Base-by-base conservation (phyloP, 2,888 invertebrate genomes). In the Phyto melanocephala region DNA sequence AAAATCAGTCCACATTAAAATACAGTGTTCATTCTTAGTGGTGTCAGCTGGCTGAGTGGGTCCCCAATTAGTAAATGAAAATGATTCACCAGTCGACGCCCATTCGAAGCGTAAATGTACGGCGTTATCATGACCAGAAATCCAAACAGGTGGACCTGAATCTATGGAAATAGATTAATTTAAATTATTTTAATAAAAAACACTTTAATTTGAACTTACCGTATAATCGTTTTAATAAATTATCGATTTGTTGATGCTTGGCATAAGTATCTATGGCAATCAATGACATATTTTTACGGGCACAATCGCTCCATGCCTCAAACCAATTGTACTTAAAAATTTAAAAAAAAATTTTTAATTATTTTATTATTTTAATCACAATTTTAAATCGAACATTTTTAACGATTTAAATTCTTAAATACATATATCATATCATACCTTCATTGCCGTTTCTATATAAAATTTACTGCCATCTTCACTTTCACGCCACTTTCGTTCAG, bases 231-330 rank as follows among this genome's bases (percentile, higher is more conserved):
- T 33, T 70, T 17, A 81, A 33, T 60, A 81, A 58, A 45, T 58
- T 50, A n/a, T 81, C 81, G 1, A 81, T 65, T 37, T 81, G 81
- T 5, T 56, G 42, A 52, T 81, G 74, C 50, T 78, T 78, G 15
- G n/a, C 40, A 15, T 11, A 50, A 0, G 74, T 50, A 24, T 78
- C 78, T 13, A 78, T 74, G 20, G 78, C 81, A 24, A 81, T 74
- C 11, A 81, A 47, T 0, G 81, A 70, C 81, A 81, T 81, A 54
- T 81, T 81, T 56, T 56, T 74, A 8, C 81, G 74, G 1, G 81
- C 81, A 65, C 81, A 81, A 52, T 81, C 78, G 15, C 78, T 33
- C 76, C 68, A 81, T 1, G 81, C 74, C 33, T 81, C 68, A 50
- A 63, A 75, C 81, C 81, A 81, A 60, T 81, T 81, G 45, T 70